These are phyloP conservation scores for Cosmia trapezina DNA, from an alignment of 2,888 invertebrate species.

Conservation along the genomic window DNA sequence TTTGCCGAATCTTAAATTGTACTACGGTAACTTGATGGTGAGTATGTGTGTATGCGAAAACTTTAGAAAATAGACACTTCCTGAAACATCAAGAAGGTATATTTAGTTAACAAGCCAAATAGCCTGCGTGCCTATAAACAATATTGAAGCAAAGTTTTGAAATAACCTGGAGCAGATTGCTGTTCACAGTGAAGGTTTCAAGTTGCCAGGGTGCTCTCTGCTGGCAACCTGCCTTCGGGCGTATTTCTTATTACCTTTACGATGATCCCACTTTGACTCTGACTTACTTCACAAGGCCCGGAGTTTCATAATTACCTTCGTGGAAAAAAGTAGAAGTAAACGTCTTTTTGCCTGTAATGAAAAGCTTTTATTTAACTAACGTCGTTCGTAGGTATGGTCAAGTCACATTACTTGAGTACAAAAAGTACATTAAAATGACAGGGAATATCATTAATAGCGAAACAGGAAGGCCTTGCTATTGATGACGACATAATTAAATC, in stretches of 20 bases:
- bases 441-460: too few species aligned
- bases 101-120: constrained; percentile 5
- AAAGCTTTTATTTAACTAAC: too few species aligned
- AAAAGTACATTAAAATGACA: too few species aligned
- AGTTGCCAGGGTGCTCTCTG: too few species aligned
- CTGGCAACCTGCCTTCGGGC: too few species aligned
- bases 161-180: background rate
- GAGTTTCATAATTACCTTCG: background rate
- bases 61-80: constrained; percentile 18
- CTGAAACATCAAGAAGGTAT: too few species aligned
- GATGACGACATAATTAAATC: too few species aligned
- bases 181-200: constrained; percentile 1
- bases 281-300: background rate
- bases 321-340: background rate
- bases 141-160: too few species aligned
- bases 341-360: background rate
- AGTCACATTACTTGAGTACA: too few species aligned
- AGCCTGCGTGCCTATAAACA: background rate
- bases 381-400: too few species aligned
- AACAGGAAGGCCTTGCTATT: too few species aligned
- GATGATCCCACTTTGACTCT: background rate
- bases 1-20: background rate
- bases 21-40: constrained; percentile 6
- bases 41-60: background rate
- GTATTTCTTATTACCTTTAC: background rate